Base-by-base conservation (phyloP, 2,797 vertebrate genomes). In the Chromobotia macracanthus region DNA sequence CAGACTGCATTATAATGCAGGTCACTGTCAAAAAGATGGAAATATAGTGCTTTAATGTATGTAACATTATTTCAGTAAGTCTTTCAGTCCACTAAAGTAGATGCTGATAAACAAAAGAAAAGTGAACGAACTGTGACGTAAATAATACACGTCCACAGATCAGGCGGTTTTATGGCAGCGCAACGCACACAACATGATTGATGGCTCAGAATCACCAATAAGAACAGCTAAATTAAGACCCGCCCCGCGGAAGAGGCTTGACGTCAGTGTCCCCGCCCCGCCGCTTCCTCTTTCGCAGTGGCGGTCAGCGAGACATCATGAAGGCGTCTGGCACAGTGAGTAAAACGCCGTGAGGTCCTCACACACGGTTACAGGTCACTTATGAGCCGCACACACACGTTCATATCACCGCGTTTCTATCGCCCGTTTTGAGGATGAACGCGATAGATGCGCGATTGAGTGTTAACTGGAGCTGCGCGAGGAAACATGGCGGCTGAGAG, bases 311-410 rank as follows among this genome's bases (percentile, higher is more conserved):
- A 86, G 88, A 38, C 87, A 91, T 74, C 77, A 97, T 98, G 97
- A 98, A 98, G 95, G 97, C 97, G 72, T 98, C 96, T 61, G 97
- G 97, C 89, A 96, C 95, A 13, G 97, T 99, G 92, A 86, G 95
- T 90, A 89, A 46, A 80, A 58, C 0, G 2, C 1, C 16, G 46
- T 35, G 89, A 89, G 76, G 23, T 9, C 13, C 0, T 0, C 18
- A 12, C 18, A 0, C 0, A 0, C 0, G 0, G 0, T 0, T 0
- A 3, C 78, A 19, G 2, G 4, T 10, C 0, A 6, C 6, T 65
- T 72, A 5, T 16, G 13, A 5, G 0, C 21, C 25, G 1, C 58
- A 48, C 25, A 9, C 15, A 2, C 8, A 2, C 9, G 7, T 19
- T 4, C 0, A 6, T 16, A 19, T 15, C 15, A 2, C 16, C 0